These are phyloP conservation scores for Cryptoleucopteryx plumbea DNA, from an alignment of 2,113 vertebrate species.

Conservation along the genomic window DNA sequence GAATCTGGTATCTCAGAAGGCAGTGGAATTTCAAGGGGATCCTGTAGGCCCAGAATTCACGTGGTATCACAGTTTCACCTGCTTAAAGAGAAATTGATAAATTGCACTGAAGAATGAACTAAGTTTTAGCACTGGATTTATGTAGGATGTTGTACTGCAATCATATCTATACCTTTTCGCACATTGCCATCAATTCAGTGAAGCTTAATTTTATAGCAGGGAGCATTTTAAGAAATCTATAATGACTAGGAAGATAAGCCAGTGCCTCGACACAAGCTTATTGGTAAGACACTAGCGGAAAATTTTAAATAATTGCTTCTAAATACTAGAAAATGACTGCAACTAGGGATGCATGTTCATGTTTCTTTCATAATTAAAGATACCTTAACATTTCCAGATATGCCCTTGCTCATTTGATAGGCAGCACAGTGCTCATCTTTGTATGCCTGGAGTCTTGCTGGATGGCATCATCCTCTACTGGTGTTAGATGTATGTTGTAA, in stretches of 20 bases:
- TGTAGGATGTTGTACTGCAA: background rate
- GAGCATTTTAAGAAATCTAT: background rate
- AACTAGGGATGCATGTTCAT: background rate
- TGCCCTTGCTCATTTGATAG: background rate
- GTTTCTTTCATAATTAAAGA: background rate
- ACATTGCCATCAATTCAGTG: background rate
- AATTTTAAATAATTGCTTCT: background rate
- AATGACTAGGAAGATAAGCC: background rate
- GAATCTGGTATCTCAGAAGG: background rate
- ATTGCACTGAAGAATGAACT: background rate
- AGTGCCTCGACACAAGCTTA: background rate
- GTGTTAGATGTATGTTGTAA: fast-evolving
- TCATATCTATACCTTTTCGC: background rate
- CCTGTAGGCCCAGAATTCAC: background rate
- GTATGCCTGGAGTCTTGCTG: background rate
- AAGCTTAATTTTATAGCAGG: background rate
- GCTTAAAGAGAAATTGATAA: background rate
- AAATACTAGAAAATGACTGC: background rate
- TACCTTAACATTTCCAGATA: background rate
- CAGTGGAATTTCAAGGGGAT: background rate
- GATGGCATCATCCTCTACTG: background rate
- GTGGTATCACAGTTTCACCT: background rate
- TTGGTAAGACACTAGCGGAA: background rate
- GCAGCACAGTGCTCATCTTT: background rate
- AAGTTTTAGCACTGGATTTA: background rate